Conservation (phyloP, 2,888 invertebrate genomes). For the Eubasilissa splendida region DNA sequence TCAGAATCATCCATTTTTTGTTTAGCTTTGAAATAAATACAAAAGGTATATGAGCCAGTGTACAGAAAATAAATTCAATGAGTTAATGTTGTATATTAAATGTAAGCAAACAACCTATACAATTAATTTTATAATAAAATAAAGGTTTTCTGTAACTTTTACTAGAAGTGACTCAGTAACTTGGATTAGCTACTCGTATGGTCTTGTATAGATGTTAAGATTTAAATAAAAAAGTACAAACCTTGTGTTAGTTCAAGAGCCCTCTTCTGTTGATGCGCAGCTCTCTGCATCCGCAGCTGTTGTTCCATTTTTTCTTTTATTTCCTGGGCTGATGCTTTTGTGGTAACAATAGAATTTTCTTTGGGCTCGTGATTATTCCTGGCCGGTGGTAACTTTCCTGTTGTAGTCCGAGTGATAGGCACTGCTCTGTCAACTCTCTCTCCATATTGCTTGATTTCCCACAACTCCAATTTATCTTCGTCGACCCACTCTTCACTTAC, state of each 20-base stretch:
- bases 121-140: too few species aligned
- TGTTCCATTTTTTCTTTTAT: conserved; percentile 94
- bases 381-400: conserved; percentile 77
- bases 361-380: conserved; percentile 64
- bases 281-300: conserved; percentile 88
- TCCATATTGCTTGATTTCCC: conserved; percentile 96
- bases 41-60: background rate
- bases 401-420: conserved; percentile 86
- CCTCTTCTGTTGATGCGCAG: conserved; percentile 91
- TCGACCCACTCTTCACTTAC: conserved; percentile 97
- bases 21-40: conserved; percentile 52
- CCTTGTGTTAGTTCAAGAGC: conserved; percentile 79
- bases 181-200: too few species aligned
- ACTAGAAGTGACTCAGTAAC: too few species aligned
- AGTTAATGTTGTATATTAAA: too few species aligned
- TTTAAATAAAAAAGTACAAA: conserved; percentile 60
- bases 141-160: too few species aligned
- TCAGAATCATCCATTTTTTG: conserved; percentile 50
- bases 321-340: conserved; percentile 79
- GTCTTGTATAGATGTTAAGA: too few species aligned
- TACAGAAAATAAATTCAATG: too few species aligned
- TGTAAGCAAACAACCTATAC: too few species aligned
- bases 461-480: conserved; percentile 94
- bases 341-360: conserved; percentile 47
- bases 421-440: conserved; percentile 81